These are phyloP conservation scores for Buphagus erythrorhynchus DNA, from an alignment of 2,797 vertebrate species.

Conservation along the genomic window DNA sequence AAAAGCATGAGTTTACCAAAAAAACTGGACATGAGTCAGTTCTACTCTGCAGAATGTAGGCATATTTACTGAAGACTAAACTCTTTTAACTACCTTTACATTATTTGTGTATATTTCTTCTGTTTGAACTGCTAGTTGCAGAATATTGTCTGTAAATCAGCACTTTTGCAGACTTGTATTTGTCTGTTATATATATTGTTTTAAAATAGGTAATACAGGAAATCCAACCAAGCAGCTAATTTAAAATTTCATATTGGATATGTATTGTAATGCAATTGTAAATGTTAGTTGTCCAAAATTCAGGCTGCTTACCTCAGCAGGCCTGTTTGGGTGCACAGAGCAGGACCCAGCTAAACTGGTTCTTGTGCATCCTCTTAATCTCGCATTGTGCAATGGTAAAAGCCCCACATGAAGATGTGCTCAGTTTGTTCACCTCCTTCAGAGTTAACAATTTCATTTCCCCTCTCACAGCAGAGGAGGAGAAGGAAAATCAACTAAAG, in stretches of 20 bases:
- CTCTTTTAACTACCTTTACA: background rate
- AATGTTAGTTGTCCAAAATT: background rate
- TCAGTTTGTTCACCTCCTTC: background rate
- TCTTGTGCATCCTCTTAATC: background rate
- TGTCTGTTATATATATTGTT: background rate
- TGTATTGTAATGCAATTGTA: background rate
- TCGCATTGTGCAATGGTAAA: background rate
- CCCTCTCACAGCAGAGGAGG: background rate
- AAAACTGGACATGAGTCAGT: background rate
- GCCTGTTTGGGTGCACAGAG: background rate
- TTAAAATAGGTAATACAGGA: background rate
- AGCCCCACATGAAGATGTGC: background rate
- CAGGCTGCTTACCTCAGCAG: background rate
- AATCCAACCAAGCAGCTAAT: background rate
- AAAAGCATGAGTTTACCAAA: background rate
- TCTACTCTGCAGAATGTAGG: background rate
- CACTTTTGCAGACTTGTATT: background rate
- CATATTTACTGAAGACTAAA: background rate
- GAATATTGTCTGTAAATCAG: background rate
- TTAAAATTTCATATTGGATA: background rate
- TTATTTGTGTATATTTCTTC: background rate
- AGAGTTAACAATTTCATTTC: background rate
- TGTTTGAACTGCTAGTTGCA: background rate
- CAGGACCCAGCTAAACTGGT: background rate
- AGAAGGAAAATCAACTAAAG: background rate